Conservation (phyloP, 2,113 vertebrate genomes). For the Tilapia sparmanii region DNA sequence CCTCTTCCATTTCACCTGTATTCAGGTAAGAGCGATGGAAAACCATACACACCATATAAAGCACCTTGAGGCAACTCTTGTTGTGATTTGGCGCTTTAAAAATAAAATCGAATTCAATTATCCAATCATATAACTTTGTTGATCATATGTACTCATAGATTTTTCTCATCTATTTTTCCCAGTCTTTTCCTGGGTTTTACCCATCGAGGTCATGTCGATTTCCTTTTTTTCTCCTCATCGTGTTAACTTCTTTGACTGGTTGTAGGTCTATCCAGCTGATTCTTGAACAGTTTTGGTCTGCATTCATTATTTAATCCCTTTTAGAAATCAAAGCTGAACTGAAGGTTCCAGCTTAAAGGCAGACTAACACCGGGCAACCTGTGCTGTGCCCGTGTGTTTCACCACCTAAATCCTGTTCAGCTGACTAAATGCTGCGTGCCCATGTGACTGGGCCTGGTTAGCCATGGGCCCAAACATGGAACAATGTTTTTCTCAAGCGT, state of each 20-base stretch:
- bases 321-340: neutral
- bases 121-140: neutral
- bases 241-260: neutral
- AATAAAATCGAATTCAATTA: rapidly evolving
- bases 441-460: neutral
- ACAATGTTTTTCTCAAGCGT: neutral
- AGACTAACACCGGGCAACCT: neutral
- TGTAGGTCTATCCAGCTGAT: neutral
- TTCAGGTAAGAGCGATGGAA: neutral
- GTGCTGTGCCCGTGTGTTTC: neutral
- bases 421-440: neutral
- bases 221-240: neutral
- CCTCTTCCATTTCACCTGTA: neutral
- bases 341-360: neutral
- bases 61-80: neutral
- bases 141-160: neutral
- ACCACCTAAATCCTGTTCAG: neutral
- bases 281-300: neutral
- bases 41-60: neutral
- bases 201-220: neutral
- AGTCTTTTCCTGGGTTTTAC: neutral
- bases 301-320: neutral
- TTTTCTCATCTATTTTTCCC: rapidly evolving
- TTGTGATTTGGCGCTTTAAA: neutral
- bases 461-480: neutral